Conservation (phyloP, 2,113 vertebrate species). For the Petrocephalus microphthalmus region DNA sequence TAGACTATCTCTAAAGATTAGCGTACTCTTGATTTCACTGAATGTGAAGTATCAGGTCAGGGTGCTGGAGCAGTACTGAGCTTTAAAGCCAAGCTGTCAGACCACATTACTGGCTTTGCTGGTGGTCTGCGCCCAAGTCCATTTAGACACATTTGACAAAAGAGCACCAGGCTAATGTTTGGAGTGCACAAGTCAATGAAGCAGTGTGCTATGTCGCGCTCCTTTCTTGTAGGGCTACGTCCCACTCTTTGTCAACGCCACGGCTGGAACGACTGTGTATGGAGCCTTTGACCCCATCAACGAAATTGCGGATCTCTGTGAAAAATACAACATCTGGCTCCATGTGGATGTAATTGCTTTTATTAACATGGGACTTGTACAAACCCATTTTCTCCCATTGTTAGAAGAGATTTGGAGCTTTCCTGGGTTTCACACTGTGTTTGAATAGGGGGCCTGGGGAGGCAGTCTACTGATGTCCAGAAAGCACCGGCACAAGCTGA, state of each 20-base stretch:
- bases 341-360: constrained; percentile 86
- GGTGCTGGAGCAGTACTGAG: not conserved
- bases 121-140: not conserved
- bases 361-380: not conserved
- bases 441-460: constrained; percentile 87
- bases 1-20: not conserved
- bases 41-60: not conserved
- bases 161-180: not conserved
- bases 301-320: constrained; percentile 94
- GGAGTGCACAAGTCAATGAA: not conserved
- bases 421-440: constrained; percentile 16
- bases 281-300: constrained; percentile 95
- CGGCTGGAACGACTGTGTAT: constrained; percentile 93
- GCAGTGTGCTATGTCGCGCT: not conserved
- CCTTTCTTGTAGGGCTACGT: constrained; percentile 66
- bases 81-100: not conserved
- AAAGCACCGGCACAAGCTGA: constrained; percentile 91
- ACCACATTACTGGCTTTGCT: too few species aligned
- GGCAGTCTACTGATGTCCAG: constrained; percentile 93
- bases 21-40: not conserved
- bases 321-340: constrained; percentile 96
- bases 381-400: not conserved
- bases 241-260: constrained; percentile 93
- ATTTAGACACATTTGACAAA: not conserved
- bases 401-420: not conserved